These are phyloP conservation scores for Rattus norvegicus DNA, from an alignment of 2,113 vertebrate species.

Conservation along the genomic window DNA sequence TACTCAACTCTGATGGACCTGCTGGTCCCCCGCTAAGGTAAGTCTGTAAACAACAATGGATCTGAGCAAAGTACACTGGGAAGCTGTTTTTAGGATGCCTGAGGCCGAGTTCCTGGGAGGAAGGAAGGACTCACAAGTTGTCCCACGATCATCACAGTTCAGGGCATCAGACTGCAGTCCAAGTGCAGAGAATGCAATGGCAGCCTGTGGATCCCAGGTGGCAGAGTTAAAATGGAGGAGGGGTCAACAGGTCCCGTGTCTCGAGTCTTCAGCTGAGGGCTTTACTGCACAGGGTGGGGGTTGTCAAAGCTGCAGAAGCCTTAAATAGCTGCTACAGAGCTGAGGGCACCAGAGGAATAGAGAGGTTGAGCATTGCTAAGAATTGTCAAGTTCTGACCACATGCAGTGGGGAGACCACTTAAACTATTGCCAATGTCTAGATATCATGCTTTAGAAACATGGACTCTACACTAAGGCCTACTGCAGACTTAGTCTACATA, in stretches of 20 bases:
- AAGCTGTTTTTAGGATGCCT: neutral
- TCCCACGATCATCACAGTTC: neutral
- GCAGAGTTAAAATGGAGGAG: no score
- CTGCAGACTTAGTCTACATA: neutral
- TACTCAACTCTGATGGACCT: neutral
- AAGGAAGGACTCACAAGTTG: neutral
- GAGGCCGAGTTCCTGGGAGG: neutral
- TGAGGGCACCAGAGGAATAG: neutral
- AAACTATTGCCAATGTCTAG: no score
- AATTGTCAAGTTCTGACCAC: neutral
- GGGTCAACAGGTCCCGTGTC: neutral
- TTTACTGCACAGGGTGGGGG: neutral
- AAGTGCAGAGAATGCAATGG: neutral
- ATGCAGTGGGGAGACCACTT: neutral
- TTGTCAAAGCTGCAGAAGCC: neutral
- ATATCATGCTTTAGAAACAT: neutral
- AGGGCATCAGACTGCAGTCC: neutral
- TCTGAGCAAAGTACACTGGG: neutral
- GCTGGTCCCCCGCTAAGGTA: neutral
- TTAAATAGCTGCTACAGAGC: neutral
- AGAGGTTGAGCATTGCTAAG: neutral
- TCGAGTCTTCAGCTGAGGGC: neutral
- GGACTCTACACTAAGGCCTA: neutral
- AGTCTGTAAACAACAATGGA: neutral
- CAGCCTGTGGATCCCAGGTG: neutral